phyloP scores from a whole-genome alignment of 2,888 invertebrate species.

The Acholoe squamosa region DNA sequence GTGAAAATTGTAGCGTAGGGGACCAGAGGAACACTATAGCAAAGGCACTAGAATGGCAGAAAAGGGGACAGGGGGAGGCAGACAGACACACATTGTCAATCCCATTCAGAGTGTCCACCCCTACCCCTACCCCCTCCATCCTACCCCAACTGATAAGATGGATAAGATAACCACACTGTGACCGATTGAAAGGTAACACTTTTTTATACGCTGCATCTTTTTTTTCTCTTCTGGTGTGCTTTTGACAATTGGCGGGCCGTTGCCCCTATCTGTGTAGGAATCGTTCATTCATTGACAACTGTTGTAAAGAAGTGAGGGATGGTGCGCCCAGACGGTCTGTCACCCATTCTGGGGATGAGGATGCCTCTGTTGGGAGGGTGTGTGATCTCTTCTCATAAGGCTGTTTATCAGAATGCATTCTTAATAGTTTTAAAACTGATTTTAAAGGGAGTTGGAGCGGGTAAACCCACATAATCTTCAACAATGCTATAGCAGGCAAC shows the following conservation, averaged over 20 bases:
- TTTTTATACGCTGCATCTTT: background rate
- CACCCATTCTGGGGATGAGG: background rate
- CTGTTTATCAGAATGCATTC: too few species aligned
- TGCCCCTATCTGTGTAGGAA: background rate
- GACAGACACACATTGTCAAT: background rate
- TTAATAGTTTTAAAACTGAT: too few species aligned
- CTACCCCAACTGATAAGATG: background rate
- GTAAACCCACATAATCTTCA: too few species aligned
- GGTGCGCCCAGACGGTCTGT: background rate
- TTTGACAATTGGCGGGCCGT: background rate
- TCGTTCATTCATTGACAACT: slow-evolving; percentile 11
- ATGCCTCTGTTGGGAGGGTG: background rate
- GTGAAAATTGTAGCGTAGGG: slow-evolving; percentile 24
- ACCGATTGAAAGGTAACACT: slow-evolving; percentile 43
- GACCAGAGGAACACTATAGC: background rate
- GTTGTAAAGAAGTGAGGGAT: slow-evolving; percentile 7
- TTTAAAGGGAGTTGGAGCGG: too few species aligned
- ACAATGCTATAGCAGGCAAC: too few species aligned
- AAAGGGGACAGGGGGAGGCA: background rate
- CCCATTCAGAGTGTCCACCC: background rate
- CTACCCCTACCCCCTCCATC: too few species aligned
- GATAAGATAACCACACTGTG: slow-evolving; percentile 25
- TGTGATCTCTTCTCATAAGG: too few species aligned
- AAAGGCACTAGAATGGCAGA: background rate
- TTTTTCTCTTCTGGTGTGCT: background rate